Percentiles rank a stretch among this genome's conserved stretches.
phyloP scores from a whole-genome alignment of 2,888 invertebrate species.

The Cyclophora albipunctata region DNA sequence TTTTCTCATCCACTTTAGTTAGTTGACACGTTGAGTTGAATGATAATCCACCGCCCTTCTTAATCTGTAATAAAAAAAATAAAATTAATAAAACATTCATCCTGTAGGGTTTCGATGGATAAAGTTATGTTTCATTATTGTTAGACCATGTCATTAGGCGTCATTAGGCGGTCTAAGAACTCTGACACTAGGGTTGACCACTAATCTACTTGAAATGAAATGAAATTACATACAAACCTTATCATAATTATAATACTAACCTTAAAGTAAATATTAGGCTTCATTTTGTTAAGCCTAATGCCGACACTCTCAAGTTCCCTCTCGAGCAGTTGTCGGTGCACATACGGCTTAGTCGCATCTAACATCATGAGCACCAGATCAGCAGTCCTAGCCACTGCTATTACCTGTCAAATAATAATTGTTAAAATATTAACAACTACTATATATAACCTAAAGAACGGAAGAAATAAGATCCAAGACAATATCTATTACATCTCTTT shows the following conservation, averaged over 20 bases:
- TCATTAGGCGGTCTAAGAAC: too few relatives aligned
- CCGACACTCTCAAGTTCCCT: constrained; percentile 98
- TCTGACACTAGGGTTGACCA: too few relatives aligned
- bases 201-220: too few relatives aligned
- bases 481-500: too few relatives aligned
- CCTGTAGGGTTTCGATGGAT: too few relatives aligned
- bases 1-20: constrained; percentile 95
- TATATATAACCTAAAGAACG: not conserved
- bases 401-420: constrained; percentile 76
- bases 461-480: too few relatives aligned
- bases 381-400: constrained; percentile 98
- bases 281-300: constrained; percentile 94
- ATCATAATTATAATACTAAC: constrained; percentile 45
- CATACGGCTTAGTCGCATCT: constrained; percentile 98
- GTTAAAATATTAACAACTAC: not conserved
- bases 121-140: too few relatives aligned
- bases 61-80: constrained; percentile 73
- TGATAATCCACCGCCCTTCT: constrained; percentile 97
- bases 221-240: not conserved
- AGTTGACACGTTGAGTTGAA: constrained; percentile 97
- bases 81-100: not conserved
- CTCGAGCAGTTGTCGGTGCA: constrained; percentile 93
- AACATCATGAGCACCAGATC: constrained; percentile 99
- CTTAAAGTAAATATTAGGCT: constrained; percentile 99
- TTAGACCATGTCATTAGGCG: too few relatives aligned